Percentiles rank a stretch among this genome's conserved stretches.
These are phyloP conservation scores for Danio jaintianensis DNA, from an alignment of 2,797 vertebrate species.

Conservation along the genomic window DNA sequence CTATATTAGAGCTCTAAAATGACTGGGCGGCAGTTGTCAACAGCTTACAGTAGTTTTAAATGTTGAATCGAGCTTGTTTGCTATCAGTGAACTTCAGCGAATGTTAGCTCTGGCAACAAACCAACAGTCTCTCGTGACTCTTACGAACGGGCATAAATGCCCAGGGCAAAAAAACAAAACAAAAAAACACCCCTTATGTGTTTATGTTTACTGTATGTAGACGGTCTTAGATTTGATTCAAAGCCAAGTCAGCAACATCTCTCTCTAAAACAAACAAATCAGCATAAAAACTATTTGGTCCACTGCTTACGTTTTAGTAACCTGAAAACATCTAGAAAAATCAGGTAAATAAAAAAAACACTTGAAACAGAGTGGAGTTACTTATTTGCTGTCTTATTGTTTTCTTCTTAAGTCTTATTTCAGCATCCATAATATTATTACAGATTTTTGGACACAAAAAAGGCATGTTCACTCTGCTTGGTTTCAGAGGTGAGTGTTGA, in stretches of 20 bases:
- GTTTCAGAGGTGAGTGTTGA: no score
- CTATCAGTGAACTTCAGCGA: constrained; percentile 3
- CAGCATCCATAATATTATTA: no score
- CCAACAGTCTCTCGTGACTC: neutral
- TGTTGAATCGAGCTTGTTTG: constrained; percentile 21
- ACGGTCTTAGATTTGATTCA: constrained; percentile 11
- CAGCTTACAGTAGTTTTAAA: neutral
- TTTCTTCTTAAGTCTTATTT: no score
- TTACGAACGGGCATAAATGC: constrained; percentile 3
- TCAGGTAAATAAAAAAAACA: no score
- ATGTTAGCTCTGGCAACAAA: neutral
- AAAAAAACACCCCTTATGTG: neutral
- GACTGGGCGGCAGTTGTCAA: neutral
- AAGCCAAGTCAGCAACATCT: constrained; percentile 48
- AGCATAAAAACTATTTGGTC: no score
- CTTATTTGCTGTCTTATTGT: no score
- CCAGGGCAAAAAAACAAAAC: neutral
- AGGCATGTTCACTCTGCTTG: no score
- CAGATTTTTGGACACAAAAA: no score
- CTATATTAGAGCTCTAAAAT: neutral
- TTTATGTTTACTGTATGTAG: constrained; percentile 12
- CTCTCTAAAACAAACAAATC: neutral
- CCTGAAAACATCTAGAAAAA: no score
- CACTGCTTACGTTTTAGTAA: no score
- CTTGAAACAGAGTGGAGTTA: no score